These are phyloP conservation scores for Platycnemis pennipes DNA, from an alignment of 2,888 invertebrate genomes.

Conservation along the genomic window DNA sequence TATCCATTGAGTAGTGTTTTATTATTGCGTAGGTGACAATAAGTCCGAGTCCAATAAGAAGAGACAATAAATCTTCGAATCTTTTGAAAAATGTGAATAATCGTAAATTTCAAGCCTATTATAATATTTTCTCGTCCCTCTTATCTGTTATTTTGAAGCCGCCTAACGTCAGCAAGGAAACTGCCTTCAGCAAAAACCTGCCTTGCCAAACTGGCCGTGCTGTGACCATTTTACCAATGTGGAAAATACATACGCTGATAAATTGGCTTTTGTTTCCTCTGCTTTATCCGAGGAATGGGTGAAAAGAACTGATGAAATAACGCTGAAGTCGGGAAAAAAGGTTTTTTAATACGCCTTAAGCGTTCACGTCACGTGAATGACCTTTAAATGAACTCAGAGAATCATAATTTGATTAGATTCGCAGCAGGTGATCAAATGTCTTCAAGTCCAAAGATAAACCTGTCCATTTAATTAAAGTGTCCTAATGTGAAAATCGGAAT, in stretches of 20 bases:
- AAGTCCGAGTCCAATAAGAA: too few species aligned
- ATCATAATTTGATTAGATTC: neutral
- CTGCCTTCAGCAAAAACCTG: neutral
- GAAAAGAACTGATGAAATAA: too few species aligned
- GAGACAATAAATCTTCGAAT: too few species aligned
- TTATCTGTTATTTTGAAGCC: neutral
- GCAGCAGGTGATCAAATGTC: neutral
- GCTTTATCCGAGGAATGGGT: too few species aligned
- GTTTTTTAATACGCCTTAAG: too few species aligned
- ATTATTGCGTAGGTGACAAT: too few species aligned
- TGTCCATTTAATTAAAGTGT: neutral
- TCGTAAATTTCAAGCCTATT: neutral
- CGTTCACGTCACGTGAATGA: neutral
- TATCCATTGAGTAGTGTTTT: neutral
- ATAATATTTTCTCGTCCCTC: neutral
- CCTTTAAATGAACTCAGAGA: neutral
- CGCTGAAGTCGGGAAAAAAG: too few species aligned
- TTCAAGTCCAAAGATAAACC: neutral
- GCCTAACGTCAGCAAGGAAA: neutral
- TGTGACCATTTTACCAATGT: neutral
- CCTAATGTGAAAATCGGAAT: neutral
- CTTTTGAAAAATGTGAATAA: too few species aligned
- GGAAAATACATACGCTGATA: too few species aligned
- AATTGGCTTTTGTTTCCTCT: too few species aligned
- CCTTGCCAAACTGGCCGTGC: neutral